Conservation (phyloP, 92 coral and sea anemone species). For the Galaxea fascicularis region DNA sequence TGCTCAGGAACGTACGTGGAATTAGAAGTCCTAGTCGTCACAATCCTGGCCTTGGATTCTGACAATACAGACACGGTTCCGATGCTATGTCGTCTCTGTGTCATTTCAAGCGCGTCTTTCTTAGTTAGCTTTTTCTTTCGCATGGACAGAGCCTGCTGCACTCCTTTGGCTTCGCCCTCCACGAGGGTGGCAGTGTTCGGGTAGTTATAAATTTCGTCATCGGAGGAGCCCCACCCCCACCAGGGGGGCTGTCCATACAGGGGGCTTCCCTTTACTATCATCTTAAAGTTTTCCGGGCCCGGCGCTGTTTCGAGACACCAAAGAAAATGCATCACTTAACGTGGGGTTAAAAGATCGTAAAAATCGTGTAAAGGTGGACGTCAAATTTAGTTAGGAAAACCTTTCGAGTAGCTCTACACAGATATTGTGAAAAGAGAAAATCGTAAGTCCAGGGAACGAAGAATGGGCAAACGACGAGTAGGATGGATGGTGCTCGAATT, state of each 20-base stretch:
- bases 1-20: constrained; percentile 15
- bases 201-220: constrained; percentile 81
- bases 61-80: constrained; percentile 64
- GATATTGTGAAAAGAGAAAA: too few species aligned
- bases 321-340: neutral
- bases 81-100: constrained; percentile 49
- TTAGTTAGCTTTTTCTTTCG: constrained; percentile 51
- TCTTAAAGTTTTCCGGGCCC: constrained; percentile 55
- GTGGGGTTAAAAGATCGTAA: too few species aligned
- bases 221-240: constrained; percentile 97
- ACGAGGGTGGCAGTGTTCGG: constrained; percentile 75
- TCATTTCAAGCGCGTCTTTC: constrained; percentile 52
- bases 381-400: too few species aligned
- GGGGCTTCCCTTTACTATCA: constrained; percentile 75
- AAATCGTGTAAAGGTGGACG: too few species aligned
- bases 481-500: too few species aligned
- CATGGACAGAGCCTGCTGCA: constrained; percentile 42
- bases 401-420: too few species aligned
- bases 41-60: constrained; percentile 55
- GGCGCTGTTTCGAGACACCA: constrained; percentile 22
- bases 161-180: constrained; percentile 31
- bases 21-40: constrained; percentile 55
- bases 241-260: constrained; percentile 92
- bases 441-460: too few species aligned
- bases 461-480: too few species aligned